phyloP scores from a whole-genome alignment of 1,140 invertebrate genomes.

The Drosophila willistoni region DNA sequence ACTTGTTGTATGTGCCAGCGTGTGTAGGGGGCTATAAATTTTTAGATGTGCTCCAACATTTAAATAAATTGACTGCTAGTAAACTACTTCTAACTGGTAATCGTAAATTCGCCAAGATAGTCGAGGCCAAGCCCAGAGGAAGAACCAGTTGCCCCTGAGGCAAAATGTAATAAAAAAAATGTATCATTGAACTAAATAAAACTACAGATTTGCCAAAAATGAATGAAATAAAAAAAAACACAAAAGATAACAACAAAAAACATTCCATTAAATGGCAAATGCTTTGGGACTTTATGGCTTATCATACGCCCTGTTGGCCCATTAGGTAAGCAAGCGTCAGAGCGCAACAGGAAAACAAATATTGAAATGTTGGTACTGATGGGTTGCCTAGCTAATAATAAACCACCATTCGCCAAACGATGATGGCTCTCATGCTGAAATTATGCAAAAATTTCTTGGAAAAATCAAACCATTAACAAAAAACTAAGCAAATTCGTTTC shows the following conservation, averaged over 20 bases:
- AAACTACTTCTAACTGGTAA: slow-evolving; percentile 19
- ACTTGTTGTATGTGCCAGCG: not conserved
- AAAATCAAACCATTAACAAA: not conserved
- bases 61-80: not conserved
- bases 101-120: slow-evolving; percentile 10
- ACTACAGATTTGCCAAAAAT: not conserved
- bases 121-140: slow-evolving; percentile 6
- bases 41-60: slow-evolving; percentile 10
- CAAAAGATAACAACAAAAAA: not conserved
- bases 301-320: slow-evolving; percentile 6
- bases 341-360: slow-evolving; percentile 11
- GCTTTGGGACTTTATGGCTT: not conserved
- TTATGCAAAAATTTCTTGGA: slow-evolving; percentile 3
- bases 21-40: slow-evolving; percentile 16
- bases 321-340: not conserved
- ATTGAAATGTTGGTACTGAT: slow-evolving; percentile 4
- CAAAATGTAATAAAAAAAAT: slow-evolving; percentile 6
- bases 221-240: not conserved
- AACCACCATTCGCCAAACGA: not conserved
- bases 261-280: not conserved
- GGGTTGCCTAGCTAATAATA: not conserved
- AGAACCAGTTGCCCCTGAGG: not conserved
- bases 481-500: not conserved
- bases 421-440: not conserved
- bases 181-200: not conserved